These are phyloP conservation scores for Burhinus bistriatus DNA, from an alignment of 2,113 vertebrate genomes.

Conservation along the genomic window DNA sequence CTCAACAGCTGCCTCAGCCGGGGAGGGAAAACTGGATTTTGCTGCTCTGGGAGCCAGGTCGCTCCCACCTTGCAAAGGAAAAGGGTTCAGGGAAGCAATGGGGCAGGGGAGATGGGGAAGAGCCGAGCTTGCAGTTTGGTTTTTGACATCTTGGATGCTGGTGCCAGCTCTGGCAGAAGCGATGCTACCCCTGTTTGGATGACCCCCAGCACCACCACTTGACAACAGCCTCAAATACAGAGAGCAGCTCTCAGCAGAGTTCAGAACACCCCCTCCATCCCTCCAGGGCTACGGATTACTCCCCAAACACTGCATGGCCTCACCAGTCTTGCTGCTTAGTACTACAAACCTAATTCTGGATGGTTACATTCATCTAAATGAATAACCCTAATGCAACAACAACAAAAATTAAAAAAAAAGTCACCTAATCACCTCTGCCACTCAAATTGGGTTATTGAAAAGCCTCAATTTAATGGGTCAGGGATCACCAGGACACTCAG, in stretches of 20 bases:
- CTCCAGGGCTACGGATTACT: not conserved
- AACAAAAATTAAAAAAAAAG: too few relatives aligned
- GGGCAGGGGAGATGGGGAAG: not conserved
- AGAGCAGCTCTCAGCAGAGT: not conserved
- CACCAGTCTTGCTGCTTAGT: not conserved
- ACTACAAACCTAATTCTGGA: not conserved
- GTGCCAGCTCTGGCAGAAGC: not conserved
- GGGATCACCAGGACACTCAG: not conserved
- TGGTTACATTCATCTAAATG: not conserved
- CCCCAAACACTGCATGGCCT: not conserved
- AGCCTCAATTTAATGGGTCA: not conserved
- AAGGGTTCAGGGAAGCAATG: not conserved
- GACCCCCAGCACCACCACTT: not conserved
- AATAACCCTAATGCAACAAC: not conserved
- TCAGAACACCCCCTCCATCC: not conserved
- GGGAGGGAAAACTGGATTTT: not conserved
- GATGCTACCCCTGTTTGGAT: not conserved
- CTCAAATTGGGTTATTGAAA: not conserved
- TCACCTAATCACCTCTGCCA: not conserved
- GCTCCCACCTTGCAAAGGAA: not conserved
- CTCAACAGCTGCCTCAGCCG: not conserved
- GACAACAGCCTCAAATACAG: not conserved
- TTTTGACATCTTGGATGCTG: not conserved
- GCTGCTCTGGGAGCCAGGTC: not conserved
- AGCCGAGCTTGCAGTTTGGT: not conserved